Evolutionary conservation across 1,140 invertebrate genomes (phyloP), one percentile per base, ranked within the genome.

Genomic region (Eriocheir sinensis): DNA sequence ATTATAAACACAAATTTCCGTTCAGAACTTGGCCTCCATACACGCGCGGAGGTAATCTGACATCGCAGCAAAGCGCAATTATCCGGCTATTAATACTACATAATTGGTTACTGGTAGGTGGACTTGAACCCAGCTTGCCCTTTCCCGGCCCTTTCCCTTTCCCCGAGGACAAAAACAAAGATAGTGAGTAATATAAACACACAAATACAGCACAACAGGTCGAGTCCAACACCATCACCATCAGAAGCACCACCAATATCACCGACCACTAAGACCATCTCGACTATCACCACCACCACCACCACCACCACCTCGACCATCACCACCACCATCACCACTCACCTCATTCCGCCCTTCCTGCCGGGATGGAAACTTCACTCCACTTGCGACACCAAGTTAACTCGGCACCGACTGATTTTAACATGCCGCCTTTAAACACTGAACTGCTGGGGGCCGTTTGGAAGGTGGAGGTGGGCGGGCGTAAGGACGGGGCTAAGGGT

Each of bases 381-480:
- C 27, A 72, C 60, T 72, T 72, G 27, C 21, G 8, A 72, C 6
- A 72, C 60, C 60, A 72, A 21, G 60, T 72, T 72, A 72, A 72
- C 60, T 72, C 60, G 21, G 27, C 60, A n/a, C 21, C 60, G 27
- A 72, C 60, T 72, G 60, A 72, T 72, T 72, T 72, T 72, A 72
- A 72, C 60, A 72, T 72, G n/a, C 60, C 60, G 60, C 60, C 60
- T 72, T 72, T 72, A 72, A 72, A n/a, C 60, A 72, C 60, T 72
- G 60, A 72, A 72, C 60, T 72, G 60, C 60, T n/a, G 60, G 60
- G 60, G 60, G 17, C 21, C 21, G 60, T 27, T 27, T 27, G 60
- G 27, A 72, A n/a, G 60, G 60, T n/a, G 60, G 60, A n/a, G 17
- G 60, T 21, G 6, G 60, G 60, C 8, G n/a, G n/a, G 12, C 12